Conservation (phyloP, 2,888 invertebrate species). For the Phyllotreta cruciferae region DNA sequence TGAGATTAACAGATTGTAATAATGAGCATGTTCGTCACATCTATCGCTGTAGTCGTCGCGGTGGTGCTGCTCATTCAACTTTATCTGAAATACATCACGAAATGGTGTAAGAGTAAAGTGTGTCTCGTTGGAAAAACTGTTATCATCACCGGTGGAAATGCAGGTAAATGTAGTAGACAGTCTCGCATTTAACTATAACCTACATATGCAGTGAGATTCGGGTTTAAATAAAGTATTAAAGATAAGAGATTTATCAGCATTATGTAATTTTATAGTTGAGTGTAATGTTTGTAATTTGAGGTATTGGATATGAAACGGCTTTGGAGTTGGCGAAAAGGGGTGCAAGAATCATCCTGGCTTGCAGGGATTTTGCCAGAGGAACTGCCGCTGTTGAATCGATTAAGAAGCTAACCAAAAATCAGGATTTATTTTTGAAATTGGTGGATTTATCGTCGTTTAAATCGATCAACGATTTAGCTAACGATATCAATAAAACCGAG, state of each 20-base stretch:
- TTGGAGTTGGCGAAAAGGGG: conserved; percentile 61
- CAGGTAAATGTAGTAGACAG: conserved; percentile 43
- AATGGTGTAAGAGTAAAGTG: conserved; percentile 49
- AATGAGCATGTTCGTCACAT: not conserved
- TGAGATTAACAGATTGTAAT: not conserved
- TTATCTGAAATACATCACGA: conserved; percentile 37
- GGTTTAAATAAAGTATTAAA: not conserved
- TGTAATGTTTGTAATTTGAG: conserved; percentile 43
- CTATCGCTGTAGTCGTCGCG: not conserved
- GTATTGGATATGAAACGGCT: conserved; percentile 60
- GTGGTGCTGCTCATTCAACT: conserved; percentile 29
- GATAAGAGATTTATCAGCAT: not conserved
- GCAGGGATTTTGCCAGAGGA: conserved; percentile 55
- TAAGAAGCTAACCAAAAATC: conserved; percentile 51
- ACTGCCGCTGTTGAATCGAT: conserved; percentile 50
- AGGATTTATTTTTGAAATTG: conserved; percentile 56
- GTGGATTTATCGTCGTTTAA: conserved; percentile 64
- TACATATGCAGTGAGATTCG: too few species aligned
- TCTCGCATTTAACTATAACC: not conserved
- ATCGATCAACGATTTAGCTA: conserved; percentile 68
- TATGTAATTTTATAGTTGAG: not conserved
- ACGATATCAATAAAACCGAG: conserved; percentile 64
- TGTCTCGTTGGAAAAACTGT: conserved; percentile 53
- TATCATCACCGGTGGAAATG: conserved; percentile 54
- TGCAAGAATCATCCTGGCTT: conserved; percentile 64